phyloP scores from a whole-genome alignment of 2,113 vertebrate species.

The Dicrurus megarhynchus region DNA sequence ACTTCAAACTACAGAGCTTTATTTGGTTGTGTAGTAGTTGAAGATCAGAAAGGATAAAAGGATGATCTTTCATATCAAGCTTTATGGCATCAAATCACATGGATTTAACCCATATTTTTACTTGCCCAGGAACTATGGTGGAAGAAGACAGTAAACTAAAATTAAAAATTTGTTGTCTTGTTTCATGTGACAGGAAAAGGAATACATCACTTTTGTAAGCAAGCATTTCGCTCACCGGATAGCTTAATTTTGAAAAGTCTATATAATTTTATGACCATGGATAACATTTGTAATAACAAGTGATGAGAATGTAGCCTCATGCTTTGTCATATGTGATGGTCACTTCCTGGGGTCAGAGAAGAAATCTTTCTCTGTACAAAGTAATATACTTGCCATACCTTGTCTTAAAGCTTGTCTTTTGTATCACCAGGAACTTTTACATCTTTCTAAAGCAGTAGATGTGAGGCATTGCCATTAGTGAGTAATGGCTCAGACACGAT shows the following conservation, averaged over 20 bases:
- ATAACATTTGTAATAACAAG: not conserved
- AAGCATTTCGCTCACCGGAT: not conserved
- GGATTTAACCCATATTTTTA: not conserved
- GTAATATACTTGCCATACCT: not conserved
- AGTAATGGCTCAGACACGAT: not conserved
- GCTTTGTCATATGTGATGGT: not conserved
- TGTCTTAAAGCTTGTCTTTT: not conserved
- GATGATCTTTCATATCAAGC: not conserved
- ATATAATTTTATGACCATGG: not conserved
- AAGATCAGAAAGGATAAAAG: slow-evolving; percentile 55
- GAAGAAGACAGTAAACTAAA: not conserved
- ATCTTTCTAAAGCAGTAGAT: not conserved
- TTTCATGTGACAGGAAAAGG: not conserved
- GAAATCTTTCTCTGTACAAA: not conserved
- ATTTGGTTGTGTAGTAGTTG: not conserved
- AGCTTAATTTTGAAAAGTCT: not conserved
- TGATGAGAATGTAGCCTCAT: not conserved
- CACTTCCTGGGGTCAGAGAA: not conserved
- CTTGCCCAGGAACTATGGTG: not conserved
- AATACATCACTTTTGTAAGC: not conserved
- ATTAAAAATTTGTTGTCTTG: not conserved
- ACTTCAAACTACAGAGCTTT: slow-evolving; percentile 19
- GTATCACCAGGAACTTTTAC: not conserved
- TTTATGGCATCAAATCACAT: not conserved
- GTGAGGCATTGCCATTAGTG: not conserved